phyloP scores from a whole-genome alignment of 92 coral and sea anemone species.

The Epizoanthus stellaris region DNA sequence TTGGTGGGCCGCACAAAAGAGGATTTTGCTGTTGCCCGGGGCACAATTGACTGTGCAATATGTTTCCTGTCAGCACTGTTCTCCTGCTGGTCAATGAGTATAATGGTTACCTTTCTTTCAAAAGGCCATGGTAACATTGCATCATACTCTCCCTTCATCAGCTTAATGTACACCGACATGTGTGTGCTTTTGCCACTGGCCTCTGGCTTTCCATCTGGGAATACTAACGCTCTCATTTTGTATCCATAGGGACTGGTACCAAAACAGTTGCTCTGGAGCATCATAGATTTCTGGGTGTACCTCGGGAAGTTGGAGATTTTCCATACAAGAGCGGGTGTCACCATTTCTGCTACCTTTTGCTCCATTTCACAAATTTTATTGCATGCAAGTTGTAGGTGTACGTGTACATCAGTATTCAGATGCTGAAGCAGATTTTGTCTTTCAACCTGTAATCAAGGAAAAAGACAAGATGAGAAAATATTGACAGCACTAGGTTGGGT shows the following conservation, averaged over 20 bases:
- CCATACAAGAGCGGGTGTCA: too few species aligned
- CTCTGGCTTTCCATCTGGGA: conserved; percentile 46
- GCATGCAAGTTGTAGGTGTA: too few species aligned
- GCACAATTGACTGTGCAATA: conserved; percentile 43
- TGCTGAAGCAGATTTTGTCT: too few species aligned
- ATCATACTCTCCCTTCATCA: conserved; percentile 52
- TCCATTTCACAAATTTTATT: too few species aligned
- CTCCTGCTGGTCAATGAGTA: conserved; percentile 41
- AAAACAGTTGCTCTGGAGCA: conserved; percentile 28
- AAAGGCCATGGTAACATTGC: conserved; percentile 45
- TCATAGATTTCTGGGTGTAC: conserved; percentile 26
- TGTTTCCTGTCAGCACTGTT: conserved; percentile 38
- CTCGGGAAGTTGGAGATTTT: conserved; percentile 24
- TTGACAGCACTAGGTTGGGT: too few species aligned
- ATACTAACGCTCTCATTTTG: conserved; percentile 45
- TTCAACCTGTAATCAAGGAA: too few species aligned
- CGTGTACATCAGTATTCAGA: too few species aligned
- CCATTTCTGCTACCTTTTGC: too few species aligned
- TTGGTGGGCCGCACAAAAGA: conserved; percentile 39
- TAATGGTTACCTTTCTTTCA: conserved; percentile 23
- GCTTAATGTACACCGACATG: conserved; percentile 40
- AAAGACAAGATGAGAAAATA: too few species aligned
- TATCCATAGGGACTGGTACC: conserved; percentile 49
- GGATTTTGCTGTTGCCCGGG: conserved; percentile 32
- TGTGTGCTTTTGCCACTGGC: conserved; percentile 49